Base-by-base conservation (phyloP, 2,797 vertebrate genomes). In the Acanthurus lineatus region DNA sequence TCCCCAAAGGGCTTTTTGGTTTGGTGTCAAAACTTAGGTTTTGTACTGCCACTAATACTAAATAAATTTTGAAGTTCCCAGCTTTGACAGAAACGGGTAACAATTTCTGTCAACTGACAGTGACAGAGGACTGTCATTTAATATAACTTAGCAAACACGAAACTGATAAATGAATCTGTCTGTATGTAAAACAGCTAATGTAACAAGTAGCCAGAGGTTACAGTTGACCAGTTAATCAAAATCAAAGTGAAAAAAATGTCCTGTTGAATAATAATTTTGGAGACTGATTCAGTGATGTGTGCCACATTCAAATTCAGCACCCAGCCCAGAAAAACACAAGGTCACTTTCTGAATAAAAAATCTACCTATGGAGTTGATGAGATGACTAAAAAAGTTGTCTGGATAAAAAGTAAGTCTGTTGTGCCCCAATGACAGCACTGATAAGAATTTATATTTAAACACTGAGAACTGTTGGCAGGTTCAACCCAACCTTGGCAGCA, bases 341-440 rank as follows among this genome's bases (percentile, higher is more conserved):
- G 73, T 53, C 82, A 77, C 47, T 70, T 57, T 85, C 58, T 77
- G 76, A 77, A 87, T 81, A 35, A 62, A 80, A 83, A 79, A 69
- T 59, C 12, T 82, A 81, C 88, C 77, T 65, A 81, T 61, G 65
- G 69, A 81, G 71, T 74, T 22, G 2, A 66, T 68, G 45, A 78
- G 57, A 78, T 57, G 61, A 85, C 72, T 32, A 81, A 69, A 40
- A 76, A 38, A 82, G 49, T 74, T 79, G 62, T 82, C 66, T 72
- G 76, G 86, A 83, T 76, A 86, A 82, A 87, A 69, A 71, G 48
- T 62, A 60, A 73, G 35, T 42, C 63, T 53, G 48, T 6, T 51
- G 69, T 60, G 59, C 71, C 45, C 62, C 56, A 47, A 9, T 54
- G 82, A 84, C 60, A 3, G 32, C 57, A 64, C 52, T 38, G 47